Percentiles rank a stretch among this genome's conserved stretches.
Evolutionary conservation across 2,888 invertebrate species (phyloP).

Genomic region (Dilophus febrilis): DNA sequence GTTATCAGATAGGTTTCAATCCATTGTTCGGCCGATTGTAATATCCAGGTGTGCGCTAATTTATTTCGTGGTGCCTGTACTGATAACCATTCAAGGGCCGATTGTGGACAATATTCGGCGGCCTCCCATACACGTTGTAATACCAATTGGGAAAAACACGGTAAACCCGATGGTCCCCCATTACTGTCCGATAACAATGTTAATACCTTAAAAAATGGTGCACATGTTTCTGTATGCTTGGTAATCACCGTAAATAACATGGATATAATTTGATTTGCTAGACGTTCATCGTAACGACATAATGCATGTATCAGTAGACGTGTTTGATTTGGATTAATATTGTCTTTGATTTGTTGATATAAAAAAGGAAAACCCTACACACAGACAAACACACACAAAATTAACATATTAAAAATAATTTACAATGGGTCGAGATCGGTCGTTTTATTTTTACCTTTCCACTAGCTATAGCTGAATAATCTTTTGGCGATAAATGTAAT

Average conservation of each 20-base stretch:
- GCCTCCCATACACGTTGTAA: conserved; percentile 79
- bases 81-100: conserved; percentile 83
- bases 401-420: conserved; percentile 9
- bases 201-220: conserved; percentile 82
- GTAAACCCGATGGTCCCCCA: conserved; percentile 58
- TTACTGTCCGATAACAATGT: conserved; percentile 74
- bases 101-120: conserved; percentile 79
- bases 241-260: conserved; percentile 85
- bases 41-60: conserved; percentile 77
- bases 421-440: not conserved
- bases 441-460: conserved; percentile 45
- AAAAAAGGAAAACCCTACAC: conserved; percentile 78
- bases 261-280: conserved; percentile 74
- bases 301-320: conserved; percentile 80
- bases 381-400: too few species aligned
- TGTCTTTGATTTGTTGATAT: conserved; percentile 87
- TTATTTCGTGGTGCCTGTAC: conserved; percentile 73
- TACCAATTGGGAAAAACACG: conserved; percentile 80
- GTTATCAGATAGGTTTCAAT: conserved; percentile 75
- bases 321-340: conserved; percentile 81
- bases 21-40: conserved; percentile 86
- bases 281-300: conserved; percentile 76
- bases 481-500: conserved; percentile 57
- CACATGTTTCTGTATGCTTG: conserved; percentile 77
- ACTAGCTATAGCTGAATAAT: conserved; percentile 67